Evolutionary conservation across 2,888 invertebrate species (phyloP).

Genomic region (Tetramorium bicarinatum): DNA sequence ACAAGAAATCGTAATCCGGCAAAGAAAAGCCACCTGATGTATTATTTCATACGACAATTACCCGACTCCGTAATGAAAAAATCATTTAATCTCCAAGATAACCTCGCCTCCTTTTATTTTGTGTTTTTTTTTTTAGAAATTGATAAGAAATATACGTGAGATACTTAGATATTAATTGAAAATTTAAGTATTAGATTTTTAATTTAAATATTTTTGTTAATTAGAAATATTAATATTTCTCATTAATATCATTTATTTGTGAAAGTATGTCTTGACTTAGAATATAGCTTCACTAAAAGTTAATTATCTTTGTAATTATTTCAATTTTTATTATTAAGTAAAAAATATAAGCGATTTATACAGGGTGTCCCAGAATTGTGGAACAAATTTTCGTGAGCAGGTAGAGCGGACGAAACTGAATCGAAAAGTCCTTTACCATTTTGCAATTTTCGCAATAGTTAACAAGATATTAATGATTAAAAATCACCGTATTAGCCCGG

Average conservation of each 20-base stretch:
- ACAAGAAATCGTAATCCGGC: slow-evolving; percentile 44
- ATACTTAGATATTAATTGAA: background rate
- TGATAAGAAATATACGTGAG: background rate
- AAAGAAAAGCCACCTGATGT: background rate
- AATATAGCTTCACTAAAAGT: background rate
- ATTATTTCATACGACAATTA: slow-evolving; percentile 23
- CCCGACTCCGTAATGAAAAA: background rate
- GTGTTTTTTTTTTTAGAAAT: background rate
- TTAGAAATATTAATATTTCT: slow-evolving; percentile 8
- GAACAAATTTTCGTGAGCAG: no score
- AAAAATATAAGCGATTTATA: slow-evolving; percentile 2
- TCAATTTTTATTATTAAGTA: background rate
- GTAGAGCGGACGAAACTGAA: no score
- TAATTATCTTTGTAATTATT: background rate
- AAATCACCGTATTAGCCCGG: no score
- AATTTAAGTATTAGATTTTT: background rate
- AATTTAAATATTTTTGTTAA: background rate
- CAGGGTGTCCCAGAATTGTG: no score
- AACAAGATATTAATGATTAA: no score
- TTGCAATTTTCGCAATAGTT: no score
- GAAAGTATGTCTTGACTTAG: background rate
- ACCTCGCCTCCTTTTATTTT: background rate
- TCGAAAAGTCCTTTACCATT: no score
- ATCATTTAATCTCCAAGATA: background rate
- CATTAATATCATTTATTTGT: background rate